A percentile compares a stretch with the other conserved stretches of the same genome.
Conservation (phyloP, 2,888 invertebrate genomes). For the Drosophila infuscata region DNA sequence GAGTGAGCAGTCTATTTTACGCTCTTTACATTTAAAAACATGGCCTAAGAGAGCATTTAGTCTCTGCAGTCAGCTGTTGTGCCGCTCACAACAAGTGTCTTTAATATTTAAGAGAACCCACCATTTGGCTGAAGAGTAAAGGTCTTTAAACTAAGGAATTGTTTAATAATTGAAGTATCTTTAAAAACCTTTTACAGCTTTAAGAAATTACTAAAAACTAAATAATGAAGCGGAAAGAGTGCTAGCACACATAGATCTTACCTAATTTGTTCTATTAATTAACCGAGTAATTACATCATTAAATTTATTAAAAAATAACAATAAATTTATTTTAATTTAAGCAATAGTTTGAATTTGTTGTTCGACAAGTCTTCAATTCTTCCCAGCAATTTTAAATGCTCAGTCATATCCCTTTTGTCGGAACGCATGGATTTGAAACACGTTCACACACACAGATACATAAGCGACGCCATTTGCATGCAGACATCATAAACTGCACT, state of each 20-base stretch:
- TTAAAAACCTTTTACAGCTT: not conserved
- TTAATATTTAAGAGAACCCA: conserved; percentile 21
- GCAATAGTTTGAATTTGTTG: not conserved
- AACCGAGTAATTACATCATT: not conserved
- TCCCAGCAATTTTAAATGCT: not conserved
- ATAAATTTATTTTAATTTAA: not conserved
- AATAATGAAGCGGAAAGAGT: not conserved
- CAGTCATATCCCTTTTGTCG: not conserved
- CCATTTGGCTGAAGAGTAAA: not conserved
- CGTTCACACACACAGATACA: not conserved
- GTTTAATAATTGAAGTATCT: not conserved
- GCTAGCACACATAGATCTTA: not conserved
- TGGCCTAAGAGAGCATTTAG: not conserved
- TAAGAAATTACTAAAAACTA: not conserved
- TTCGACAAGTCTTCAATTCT: not conserved
- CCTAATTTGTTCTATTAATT: not conserved
- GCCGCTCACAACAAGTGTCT: conserved; percentile 54
- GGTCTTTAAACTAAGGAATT: not conserved
- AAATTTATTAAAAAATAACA: not conserved
- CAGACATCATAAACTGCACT: conserved; percentile 73
- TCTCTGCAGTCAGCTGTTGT: conserved; percentile 10
- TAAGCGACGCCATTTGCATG: conserved; percentile 69
- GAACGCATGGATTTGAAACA: conserved; percentile 25
- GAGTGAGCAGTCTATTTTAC: not conserved
- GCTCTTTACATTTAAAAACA: conserved; percentile 18